Evolutionary conservation across 2,888 invertebrate genomes (phyloP).

Genomic region (Brachynemurus nebulosus): DNA sequence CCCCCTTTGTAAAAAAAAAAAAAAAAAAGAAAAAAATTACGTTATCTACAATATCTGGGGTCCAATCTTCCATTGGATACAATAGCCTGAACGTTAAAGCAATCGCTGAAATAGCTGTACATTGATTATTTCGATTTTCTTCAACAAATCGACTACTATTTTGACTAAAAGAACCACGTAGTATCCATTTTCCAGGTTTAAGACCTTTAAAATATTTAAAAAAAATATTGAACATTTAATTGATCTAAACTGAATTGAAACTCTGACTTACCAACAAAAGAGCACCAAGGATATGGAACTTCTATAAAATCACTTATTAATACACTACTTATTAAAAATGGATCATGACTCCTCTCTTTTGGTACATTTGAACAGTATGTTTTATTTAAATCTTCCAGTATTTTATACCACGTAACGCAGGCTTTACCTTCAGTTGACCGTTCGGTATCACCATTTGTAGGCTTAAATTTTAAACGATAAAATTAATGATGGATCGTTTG

Average conservation of each 20-base stretch:
- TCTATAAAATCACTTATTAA: conserved; percentile 25
- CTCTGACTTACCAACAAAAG: conserved; percentile 26
- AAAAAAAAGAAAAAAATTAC: conserved; percentile 16
- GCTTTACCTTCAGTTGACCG: conserved; percentile 24
- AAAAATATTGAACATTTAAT: background rate
- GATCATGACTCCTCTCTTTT: conserved; percentile 21
- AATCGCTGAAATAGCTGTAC: conserved; percentile 31
- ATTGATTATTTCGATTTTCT: conserved; percentile 30
- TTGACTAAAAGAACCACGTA: conserved; percentile 28
- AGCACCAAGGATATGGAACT: conserved; percentile 26
- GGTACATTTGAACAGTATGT: conserved; percentile 29
- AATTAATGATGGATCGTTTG: no score
- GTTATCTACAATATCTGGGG: conserved; percentile 29
- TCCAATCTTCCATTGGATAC: conserved; percentile 18
- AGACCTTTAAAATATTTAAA: conserved; percentile 12
- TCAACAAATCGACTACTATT: conserved; percentile 26
- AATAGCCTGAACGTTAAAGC: conserved; percentile 28
- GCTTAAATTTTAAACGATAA: background rate
- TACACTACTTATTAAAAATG: conserved; percentile 27
- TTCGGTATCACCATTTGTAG: conserved; percentile 3
- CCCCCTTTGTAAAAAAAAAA: no score
- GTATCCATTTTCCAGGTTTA: conserved; percentile 26
- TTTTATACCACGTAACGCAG: conserved; percentile 29
- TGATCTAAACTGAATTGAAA: background rate
- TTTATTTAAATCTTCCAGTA: conserved; percentile 27